Percentiles rank a stretch among this genome's conserved stretches.
phyloP scores from a whole-genome alignment of 2,113 vertebrate genomes.

The Picathartes gymnocephalus region DNA sequence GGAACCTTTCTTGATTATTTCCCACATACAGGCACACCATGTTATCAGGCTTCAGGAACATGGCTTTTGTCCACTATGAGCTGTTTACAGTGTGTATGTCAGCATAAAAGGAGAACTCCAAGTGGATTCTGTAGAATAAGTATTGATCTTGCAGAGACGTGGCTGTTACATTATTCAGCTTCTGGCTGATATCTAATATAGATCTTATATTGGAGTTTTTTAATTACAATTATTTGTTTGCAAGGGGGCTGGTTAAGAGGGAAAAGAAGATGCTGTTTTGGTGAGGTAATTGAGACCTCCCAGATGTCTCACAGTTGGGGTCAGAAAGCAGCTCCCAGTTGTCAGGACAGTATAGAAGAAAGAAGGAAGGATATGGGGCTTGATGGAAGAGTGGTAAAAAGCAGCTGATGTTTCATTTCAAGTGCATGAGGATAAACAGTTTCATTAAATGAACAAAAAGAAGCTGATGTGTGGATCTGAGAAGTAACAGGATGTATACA shows the following conservation, averaged over 20 bases:
- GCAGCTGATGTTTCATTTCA: neutral
- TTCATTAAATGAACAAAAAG: neutral
- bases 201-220: rapidly evolving
- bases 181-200: neutral
- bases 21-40: neutral
- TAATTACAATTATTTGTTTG: neutral
- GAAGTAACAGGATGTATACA: neutral
- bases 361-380: neutral
- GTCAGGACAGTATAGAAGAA: neutral
- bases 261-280: neutral
- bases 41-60: neutral
- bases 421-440: neutral
- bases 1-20: neutral
- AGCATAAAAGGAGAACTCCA: neutral
- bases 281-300: neutral
- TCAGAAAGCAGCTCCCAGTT: neutral
- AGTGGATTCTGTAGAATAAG: neutral
- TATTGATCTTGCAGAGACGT: neutral
- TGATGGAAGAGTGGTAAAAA: neutral
- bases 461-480: neutral
- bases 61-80: neutral
- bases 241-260: neutral
- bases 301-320: neutral
- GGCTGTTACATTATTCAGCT: neutral
- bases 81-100: neutral